Conservation (phyloP, 2,797 vertebrate genomes). For the Pipistrellus pipistrellus region DNA sequence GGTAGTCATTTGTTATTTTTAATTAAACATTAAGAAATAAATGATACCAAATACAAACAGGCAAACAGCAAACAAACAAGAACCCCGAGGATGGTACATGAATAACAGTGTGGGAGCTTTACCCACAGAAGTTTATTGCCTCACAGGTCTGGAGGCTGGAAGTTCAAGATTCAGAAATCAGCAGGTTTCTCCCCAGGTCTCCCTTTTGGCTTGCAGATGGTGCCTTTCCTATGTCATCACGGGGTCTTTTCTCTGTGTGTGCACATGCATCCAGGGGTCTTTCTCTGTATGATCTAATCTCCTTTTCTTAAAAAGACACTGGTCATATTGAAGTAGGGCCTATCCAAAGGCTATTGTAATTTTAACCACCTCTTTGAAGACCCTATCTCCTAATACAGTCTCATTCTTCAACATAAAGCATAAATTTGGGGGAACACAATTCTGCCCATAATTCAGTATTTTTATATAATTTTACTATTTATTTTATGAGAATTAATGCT, state of each 20-base stretch:
- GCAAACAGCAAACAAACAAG: background rate
- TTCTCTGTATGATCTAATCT: too few species aligned
- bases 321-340: background rate
- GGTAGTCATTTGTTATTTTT: background rate
- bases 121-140: background rate
- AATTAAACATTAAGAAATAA: background rate
- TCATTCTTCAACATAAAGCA: background rate
- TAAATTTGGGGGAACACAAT: background rate
- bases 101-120: fast-evolving
- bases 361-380: background rate
- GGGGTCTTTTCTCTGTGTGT: fast-evolving
- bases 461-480: background rate
- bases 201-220: too few species aligned
- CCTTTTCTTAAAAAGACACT: background rate
- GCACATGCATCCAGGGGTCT: background rate
- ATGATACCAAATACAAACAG: background rate
- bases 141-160: background rate
- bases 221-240: background rate
- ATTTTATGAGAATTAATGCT: background rate
- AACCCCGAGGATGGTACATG: background rate
- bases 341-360: background rate
- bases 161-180: background rate
- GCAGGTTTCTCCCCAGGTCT: background rate
- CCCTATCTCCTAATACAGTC: background rate
- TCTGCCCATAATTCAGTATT: background rate